These are phyloP conservation scores for Spinus pinus DNA, from an alignment of 2,797 vertebrate genomes.

Conservation along the genomic window DNA sequence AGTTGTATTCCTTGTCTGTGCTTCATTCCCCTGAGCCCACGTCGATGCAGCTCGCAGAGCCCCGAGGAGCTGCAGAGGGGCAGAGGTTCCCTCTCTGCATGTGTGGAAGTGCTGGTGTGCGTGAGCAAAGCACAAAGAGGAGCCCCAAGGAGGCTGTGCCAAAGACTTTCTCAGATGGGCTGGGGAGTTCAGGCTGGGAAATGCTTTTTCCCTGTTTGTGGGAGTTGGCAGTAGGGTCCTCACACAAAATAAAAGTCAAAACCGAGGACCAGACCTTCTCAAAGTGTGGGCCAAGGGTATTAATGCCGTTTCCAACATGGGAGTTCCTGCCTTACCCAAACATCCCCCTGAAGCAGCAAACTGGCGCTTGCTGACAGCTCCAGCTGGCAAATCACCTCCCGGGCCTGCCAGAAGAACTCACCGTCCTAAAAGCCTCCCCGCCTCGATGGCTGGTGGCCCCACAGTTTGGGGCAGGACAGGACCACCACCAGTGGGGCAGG, in stretches of 20 bases:
- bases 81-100: not conserved
- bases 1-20: not conserved
- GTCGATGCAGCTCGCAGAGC: not conserved
- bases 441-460: not conserved
- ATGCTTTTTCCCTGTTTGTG: not conserved
- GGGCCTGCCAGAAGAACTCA: not conserved
- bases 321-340: conserved; percentile 44
- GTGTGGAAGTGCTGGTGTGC: not conserved
- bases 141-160: not conserved
- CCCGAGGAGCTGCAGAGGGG: not conserved
- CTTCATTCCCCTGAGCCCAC: not conserved
- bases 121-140: not conserved
- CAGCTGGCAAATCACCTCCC: conserved; percentile 1
- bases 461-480: not conserved
- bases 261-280: not conserved
- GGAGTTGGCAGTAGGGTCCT: not conserved
- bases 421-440: not conserved
- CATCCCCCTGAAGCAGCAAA: not conserved
- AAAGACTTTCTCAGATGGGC: not conserved
- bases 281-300: conserved; percentile 12
- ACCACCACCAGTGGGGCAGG: not conserved
- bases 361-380: conserved; percentile 1
- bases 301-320: conserved; percentile 28
- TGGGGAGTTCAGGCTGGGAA: not conserved
- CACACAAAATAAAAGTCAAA: conserved; percentile 20